Evolutionary conservation across 2,113 vertebrate species (phyloP).

Genomic region (pig (Sus scrofa)): T2T-Sscrofa CM000817.6:132068001-132068500

Average conservation of each 20-base stretch:
- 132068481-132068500: background rate
- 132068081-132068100: conserved; percentile 90
- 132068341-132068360: too few species aligned
- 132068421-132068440: background rate
- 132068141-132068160: conserved; percentile 91
- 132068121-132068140: conserved; percentile 91
- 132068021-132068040: conserved; percentile 88
- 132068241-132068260: background rate
- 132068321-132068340: background rate
- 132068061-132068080: conserved; percentile 87
- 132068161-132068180: conserved; percentile 90
- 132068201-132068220: background rate
- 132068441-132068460: background rate
- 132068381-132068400: background rate
- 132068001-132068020: conserved; percentile 88
- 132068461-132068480: background rate
- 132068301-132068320: background rate
- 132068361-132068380: background rate
- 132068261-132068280: background rate
- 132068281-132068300: background rate
- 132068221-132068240: background rate
- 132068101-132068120: conserved; percentile 85
- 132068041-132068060: conserved; percentile 91
- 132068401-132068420: background rate
- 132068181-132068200: background rate